A percentile compares a stretch with the other conserved stretches of the same genome.
These are phyloP conservation scores for Boloria selene DNA, from an alignment of 2,888 invertebrate species.

Conservation along the genomic window DNA sequence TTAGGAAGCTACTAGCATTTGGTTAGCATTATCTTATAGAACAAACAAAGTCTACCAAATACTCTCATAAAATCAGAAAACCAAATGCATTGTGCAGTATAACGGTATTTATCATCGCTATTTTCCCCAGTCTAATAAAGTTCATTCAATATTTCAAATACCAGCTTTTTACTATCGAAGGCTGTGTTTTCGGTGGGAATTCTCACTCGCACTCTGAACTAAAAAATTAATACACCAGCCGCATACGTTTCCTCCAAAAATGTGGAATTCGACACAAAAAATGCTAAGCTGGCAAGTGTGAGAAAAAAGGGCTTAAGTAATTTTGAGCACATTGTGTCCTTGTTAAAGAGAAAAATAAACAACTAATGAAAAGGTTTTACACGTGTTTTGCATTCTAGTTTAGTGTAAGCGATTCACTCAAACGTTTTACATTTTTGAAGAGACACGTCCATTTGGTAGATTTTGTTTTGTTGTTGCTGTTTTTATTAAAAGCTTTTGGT, in stretches of 20 bases:
- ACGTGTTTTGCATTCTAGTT: no score
- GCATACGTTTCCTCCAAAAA: conserved; percentile 26
- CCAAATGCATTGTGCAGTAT: not conserved
- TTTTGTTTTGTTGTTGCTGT: no score
- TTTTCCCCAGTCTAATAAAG: conserved; percentile 6
- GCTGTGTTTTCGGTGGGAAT: conserved; percentile 21
- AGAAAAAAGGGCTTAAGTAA: not conserved
- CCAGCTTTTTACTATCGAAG: conserved; percentile 20
- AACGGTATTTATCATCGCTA: not conserved
- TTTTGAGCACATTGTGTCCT: not conserved
- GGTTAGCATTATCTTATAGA: no score
- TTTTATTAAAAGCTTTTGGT: no score
- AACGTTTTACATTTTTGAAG: no score
- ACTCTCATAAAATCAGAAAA: no score
- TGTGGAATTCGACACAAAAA: conserved; percentile 8
- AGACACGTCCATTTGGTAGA: no score
- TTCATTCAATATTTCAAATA: conserved; percentile 21
- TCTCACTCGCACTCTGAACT: conserved; percentile 18
- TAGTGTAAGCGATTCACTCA: no score
- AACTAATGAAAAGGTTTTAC: not conserved
- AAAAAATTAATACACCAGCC: conserved; percentile 26
- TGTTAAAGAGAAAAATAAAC: conserved; percentile 9
- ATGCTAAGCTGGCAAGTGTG: not conserved
- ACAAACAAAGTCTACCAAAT: no score
- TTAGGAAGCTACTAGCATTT: no score